Evolutionary conservation across 1,140 invertebrate genomes (phyloP).

Genomic region (Aphelenchoides fujianensis): DNA sequence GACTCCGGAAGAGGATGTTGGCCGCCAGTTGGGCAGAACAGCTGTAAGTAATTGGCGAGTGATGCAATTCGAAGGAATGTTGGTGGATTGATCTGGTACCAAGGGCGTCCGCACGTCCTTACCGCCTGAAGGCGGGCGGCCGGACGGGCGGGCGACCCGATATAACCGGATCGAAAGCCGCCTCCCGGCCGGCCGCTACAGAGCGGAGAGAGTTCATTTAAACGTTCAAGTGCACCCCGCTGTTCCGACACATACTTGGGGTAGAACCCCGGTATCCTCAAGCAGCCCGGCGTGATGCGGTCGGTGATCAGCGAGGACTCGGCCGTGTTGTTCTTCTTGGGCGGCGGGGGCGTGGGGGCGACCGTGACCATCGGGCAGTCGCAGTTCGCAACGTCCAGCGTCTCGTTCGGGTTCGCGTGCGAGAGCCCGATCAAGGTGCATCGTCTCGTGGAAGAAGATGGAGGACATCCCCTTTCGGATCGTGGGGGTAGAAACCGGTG

Average conservation of each 20-base stretch:
- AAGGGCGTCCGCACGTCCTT: no score
- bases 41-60: no score
- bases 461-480: slow-evolving; percentile 58
- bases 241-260: no score
- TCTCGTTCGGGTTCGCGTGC: slow-evolving; percentile 44
- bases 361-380: slow-evolving; percentile 26
- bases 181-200: no score
- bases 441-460: slow-evolving; percentile 60
- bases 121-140: no score
- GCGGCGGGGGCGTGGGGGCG: neutral
- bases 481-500: slow-evolving; percentile 50
- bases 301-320: neutral
- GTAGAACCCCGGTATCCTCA: slow-evolving; percentile 58
- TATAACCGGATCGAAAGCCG: no score
- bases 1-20: slow-evolving; percentile 38
- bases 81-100: no score
- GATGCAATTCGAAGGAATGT: no score
- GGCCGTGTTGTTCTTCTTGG: slow-evolving; percentile 14
- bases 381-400: slow-evolving; percentile 55
- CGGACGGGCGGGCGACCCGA: no score
- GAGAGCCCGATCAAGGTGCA: slow-evolving; percentile 55
- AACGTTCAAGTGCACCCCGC: no score
- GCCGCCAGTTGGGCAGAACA: slow-evolving; percentile 41
- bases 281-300: slow-evolving; percentile 36
- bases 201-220: no score